Conservation (phyloP, 2,888 invertebrate species). For the Spodoptera littoralis region DNA sequence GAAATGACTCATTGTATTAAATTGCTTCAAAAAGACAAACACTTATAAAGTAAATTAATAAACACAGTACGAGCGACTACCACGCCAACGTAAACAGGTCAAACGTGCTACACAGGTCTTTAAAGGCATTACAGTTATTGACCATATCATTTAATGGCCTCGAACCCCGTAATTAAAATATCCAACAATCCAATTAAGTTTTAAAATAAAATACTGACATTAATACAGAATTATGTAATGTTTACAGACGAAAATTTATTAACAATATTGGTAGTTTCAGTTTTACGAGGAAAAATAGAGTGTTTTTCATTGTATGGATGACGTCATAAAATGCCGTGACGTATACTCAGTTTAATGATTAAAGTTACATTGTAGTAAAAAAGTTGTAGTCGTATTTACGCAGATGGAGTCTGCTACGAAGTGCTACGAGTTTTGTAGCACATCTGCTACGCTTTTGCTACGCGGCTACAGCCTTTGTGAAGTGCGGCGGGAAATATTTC, state of each 20-base stretch:
- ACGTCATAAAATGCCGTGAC: constrained; percentile 34
- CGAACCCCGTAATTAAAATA: constrained; percentile 38
- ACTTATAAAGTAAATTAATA: constrained; percentile 48
- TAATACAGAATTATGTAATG: constrained; percentile 15
- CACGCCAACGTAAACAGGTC: constrained; percentile 42
- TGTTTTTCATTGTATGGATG: constrained; percentile 17
- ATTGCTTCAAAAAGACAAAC: constrained; percentile 32
- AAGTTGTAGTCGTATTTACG: constrained; percentile 30
- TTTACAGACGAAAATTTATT: constrained; percentile 25
- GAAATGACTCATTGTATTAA: constrained; percentile 10
- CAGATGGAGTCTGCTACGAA: constrained; percentile 40
- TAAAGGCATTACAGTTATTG: constrained; percentile 59
- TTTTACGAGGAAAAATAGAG: constrained; percentile 3
- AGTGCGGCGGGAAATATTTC: constrained; percentile 1
- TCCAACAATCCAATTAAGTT: constrained; percentile 40
- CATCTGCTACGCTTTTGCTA: constrained; percentile 41
- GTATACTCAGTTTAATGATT: constrained; percentile 38
- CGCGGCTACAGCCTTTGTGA: constrained; percentile 25
- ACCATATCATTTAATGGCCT: constrained; percentile 56
- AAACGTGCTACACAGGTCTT: constrained; percentile 44
- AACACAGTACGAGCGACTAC: constrained; percentile 14
- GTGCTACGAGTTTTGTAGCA: constrained; percentile 42
- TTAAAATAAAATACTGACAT: constrained; percentile 35
- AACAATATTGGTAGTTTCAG: constrained; percentile 12
- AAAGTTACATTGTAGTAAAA: constrained; percentile 28